Base-by-base conservation (phyloP, 2,888 invertebrate species). In the Mythimna albipuncta region DNA sequence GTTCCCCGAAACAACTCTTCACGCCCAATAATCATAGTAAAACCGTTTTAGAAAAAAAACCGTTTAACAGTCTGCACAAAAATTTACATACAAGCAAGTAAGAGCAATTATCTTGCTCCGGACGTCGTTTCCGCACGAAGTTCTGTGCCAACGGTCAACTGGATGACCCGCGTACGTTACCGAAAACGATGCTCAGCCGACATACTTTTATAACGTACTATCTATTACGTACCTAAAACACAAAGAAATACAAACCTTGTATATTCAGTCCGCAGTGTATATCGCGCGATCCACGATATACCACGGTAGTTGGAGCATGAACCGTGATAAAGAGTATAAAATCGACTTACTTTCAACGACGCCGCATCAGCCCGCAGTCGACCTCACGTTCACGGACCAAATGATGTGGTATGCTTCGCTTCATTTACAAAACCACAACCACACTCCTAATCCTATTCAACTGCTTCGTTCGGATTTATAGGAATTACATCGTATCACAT, bases 11-110 rank as follows among this genome's bases (percentile, higher is more conserved):
- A 83, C 81, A 85, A 82, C 81, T 87, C 89, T 94, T 94, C 93
- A 94, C 94, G 94, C 92, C 89, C 88, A 90, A 92, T 94, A 93
- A 94, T 88, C 93, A 92, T 93, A 91, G 91, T 91, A 92, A 89
- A 91, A 92, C 92, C 88, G 89, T 92, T 94, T 91, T 87, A 89
- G 85, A 89, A 88, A 87, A 90, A 87, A 90, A 91, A 92, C 93
- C 91, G 94, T 94, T 94, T 91, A 89, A 86, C 88, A 87, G 89
- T 90, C 89, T 83, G 86, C 85, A 84, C 72, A 79, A 82, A 85
- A 92, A 94, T 95, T 94, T 94, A 92, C 94, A 94, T 95, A 94
- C 91, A 92, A 90, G 89, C 88, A 88, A 89, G 80, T 83, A 75
- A 79, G 72, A 76, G 72, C 68, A 66, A 83, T 87, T 88, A 89